Conservation (phyloP, 2,797 vertebrate genomes). For the Sebastes steindachneri region DNA sequence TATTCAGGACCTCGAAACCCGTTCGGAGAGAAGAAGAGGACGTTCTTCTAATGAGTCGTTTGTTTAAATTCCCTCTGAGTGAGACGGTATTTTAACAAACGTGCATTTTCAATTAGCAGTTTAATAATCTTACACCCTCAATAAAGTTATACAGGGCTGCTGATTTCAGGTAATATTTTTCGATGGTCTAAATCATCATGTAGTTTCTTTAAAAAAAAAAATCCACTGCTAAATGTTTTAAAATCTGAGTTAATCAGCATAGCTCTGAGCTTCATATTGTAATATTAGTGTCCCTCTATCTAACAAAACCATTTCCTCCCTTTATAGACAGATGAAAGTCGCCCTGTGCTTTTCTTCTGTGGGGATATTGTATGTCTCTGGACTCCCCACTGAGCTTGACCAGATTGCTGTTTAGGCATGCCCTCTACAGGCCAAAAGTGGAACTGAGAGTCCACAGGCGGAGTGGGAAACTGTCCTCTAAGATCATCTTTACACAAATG, state of each 20-base stretch:
- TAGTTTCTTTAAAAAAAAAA: neutral
- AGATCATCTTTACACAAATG: slow-evolving; percentile 25
- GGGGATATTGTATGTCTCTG: slow-evolving; percentile 66
- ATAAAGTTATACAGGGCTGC: slow-evolving; percentile 31
- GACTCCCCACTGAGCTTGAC: slow-evolving; percentile 61
- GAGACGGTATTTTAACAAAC: slow-evolving; percentile 34
- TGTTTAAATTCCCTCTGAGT: slow-evolving; percentile 58
- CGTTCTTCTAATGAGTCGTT: slow-evolving; percentile 61
- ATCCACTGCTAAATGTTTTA: slow-evolving; percentile 22
- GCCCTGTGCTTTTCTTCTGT: slow-evolving; percentile 67
- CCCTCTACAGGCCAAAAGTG: slow-evolving; percentile 87
- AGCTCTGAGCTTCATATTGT: slow-evolving; percentile 32
- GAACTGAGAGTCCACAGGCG: slow-evolving; percentile 67
- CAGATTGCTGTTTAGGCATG: slow-evolving; percentile 85
- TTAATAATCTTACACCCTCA: slow-evolving; percentile 13
- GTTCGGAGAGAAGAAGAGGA: slow-evolving; percentile 52
- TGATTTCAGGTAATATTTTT: neutral
- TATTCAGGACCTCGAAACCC: slow-evolving; percentile 74
- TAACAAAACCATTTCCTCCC: slow-evolving; percentile 64
- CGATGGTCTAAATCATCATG: slow-evolving; percentile 13
- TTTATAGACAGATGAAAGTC: slow-evolving; percentile 68
- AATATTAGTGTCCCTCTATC: slow-evolving; percentile 55
- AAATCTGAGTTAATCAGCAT: slow-evolving; percentile 50
- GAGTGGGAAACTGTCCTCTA: slow-evolving; percentile 2
- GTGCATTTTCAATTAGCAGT: slow-evolving; percentile 11